Evolutionary conservation across 2,113 vertebrate genomes (phyloP).

Genomic region (Pseudorasbora parva): DNA sequence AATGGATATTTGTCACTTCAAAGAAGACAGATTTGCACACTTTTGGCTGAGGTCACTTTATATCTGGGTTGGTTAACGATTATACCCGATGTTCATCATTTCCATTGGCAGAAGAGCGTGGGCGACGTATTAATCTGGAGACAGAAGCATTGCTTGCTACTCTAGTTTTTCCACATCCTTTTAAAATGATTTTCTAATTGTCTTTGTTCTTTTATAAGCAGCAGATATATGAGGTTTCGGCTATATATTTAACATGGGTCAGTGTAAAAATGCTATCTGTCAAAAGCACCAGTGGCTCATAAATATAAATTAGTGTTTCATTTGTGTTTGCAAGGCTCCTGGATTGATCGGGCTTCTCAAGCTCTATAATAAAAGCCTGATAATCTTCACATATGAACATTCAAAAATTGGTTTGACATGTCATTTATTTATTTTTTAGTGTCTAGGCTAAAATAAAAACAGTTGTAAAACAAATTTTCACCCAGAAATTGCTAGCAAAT

Average conservation of each 20-base stretch:
- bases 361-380: too few relatives aligned
- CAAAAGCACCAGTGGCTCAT: not conserved
- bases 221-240: not conserved
- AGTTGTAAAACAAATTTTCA: too few relatives aligned
- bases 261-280: not conserved
- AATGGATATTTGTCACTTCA: not conserved
- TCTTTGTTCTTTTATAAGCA: not conserved
- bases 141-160: not conserved
- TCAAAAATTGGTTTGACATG: not conserved
- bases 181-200: not conserved
- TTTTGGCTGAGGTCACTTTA: not conserved
- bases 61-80: not conserved
- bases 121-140: not conserved
- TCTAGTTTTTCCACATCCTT: not conserved
- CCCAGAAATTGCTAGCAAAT: too few relatives aligned
- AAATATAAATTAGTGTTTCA: too few relatives aligned
- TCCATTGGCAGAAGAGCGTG: not conserved
- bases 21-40: not conserved
- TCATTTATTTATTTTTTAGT: not conserved
- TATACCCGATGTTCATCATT: not conserved
- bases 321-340: not conserved
- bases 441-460: constrained; percentile 15
- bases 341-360: not conserved
- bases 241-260: not conserved
- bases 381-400: not conserved